phyloP scores from a whole-genome alignment of 2,888 invertebrate species.

The Meteorus colon region DNA sequence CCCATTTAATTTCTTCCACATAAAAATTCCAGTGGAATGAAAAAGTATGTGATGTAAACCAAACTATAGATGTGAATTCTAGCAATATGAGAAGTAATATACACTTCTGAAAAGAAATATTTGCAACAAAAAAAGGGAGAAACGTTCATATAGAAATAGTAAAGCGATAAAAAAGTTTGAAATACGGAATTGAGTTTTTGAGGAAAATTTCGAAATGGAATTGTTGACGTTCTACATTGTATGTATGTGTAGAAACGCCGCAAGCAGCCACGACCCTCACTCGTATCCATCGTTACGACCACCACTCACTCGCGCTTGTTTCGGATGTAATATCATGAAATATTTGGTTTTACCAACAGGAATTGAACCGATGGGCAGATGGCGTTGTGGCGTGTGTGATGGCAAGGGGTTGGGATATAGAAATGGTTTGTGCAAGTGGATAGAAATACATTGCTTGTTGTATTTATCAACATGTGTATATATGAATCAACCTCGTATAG shows the following conservation, averaged over 20 bases:
- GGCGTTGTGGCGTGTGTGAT: conserved; percentile 21
- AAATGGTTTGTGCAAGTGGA: conserved; percentile 4
- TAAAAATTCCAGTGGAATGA: no score
- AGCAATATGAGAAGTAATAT: no score
- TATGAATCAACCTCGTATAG: conserved; percentile 14
- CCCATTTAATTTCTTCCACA: no score
- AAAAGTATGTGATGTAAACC: no score
- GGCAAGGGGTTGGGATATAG: background rate
- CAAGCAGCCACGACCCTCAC: conserved; percentile 1
- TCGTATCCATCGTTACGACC: conserved; percentile 22
- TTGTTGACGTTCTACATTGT: conserved; percentile 37
- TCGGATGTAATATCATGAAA: conserved; percentile 42
- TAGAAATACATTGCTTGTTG: conserved; percentile 15
- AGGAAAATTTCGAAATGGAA: conserved; percentile 37
- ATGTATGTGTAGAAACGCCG: background rate
- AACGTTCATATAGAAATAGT: conserved; percentile 12
- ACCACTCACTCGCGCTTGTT: conserved; percentile 24
- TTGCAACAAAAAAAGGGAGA: background rate
- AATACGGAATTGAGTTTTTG: conserved; percentile 10
- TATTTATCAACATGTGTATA: background rate
- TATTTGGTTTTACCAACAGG: conserved; percentile 41
- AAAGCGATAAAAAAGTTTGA: background rate
- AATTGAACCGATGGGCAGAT: conserved; percentile 34
- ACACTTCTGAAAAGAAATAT: background rate
- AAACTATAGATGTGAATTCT: no score